phyloP scores from a whole-genome alignment of 2,797 vertebrate genomes.

The Podargus strigoides region DNA sequence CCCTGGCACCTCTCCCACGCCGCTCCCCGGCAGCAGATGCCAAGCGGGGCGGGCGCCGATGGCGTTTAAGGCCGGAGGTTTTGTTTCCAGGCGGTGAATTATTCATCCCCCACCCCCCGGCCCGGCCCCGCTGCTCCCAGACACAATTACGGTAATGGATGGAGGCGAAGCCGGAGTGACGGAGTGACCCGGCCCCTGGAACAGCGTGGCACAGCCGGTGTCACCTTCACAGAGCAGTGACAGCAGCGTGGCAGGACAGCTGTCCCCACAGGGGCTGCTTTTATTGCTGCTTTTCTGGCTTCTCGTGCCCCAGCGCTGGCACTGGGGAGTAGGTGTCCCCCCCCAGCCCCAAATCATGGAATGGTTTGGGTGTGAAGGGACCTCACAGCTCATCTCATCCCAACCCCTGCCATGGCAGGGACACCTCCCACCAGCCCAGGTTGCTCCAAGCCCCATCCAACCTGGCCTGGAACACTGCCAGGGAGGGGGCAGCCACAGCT shows the following conservation, averaged over 20 bases:
- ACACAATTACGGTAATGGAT: conserved; percentile 5
- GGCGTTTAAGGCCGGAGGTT: conserved; percentile 4
- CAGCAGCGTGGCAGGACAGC: accelerated
- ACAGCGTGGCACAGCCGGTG: accelerated
- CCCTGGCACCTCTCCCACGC: background rate
- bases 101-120: background rate
- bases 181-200: background rate
- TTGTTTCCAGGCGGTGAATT: conserved; percentile 44
- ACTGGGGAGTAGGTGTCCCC: too few species aligned
- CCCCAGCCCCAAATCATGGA: too few species aligned
- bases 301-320: too few species aligned
- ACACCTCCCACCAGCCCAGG: too few species aligned
- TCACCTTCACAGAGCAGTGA: background rate
- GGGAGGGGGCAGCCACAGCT: too few species aligned
- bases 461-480: too few species aligned
- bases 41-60: background rate
- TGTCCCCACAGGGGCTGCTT: too few species aligned
- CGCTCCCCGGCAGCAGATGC: background rate
- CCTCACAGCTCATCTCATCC: too few species aligned
- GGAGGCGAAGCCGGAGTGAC: background rate
- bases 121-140: accelerated
- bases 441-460: too few species aligned
- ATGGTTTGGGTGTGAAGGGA: too few species aligned
- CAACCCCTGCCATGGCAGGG: too few species aligned
- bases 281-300: too few species aligned